Evolutionary conservation across 2,888 invertebrate species (phyloP), one percentile per base, ranked within the genome.

Genomic region (Aphidius colemani): DNA sequence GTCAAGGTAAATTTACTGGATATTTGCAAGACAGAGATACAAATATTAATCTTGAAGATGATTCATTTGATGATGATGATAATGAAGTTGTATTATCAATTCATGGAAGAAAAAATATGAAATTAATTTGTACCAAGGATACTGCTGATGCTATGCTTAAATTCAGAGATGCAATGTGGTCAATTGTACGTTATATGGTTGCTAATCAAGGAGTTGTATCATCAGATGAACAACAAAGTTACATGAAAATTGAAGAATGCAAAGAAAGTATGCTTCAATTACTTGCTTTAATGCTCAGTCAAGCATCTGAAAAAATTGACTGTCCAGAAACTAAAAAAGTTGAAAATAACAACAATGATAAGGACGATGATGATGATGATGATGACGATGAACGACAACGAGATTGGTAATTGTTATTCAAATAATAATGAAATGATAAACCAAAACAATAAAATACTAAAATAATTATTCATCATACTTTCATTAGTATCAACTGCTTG

Each of bases 141-240:
- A 84, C 86, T 78, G 86, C 86, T 0, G 74, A 83, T 4, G 49
- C 70, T 6, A 74, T 88, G 6, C 60, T 86, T 1, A 77, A 82
- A 68, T 78, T 85, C 0, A 81, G 85, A 13, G 82, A 85, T 68
- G 82, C 85, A 76, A 73, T 87, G 3, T 85, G 86, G 85, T 76
- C 73, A 6, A 79, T 86, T 1, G 78, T 86, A 7, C 72, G 85
- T 5, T 87, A 86, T 68, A 83, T 85, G 70, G 79, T 87, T 13
- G 82, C 85, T 51, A 81, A 85, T 41, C 81, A 86, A 59, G 74
- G 73, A n/a, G 44, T 69, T 43, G 40, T 18, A 4, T 7, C 50
- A 1, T 7, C 18, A 9, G 0, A 59, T 2, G 56, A 61, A 5
- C 56, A 30, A 6, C 50, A 49, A 6, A 56, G 71, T 46, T n/a